A percentile compares a stretch with the other conserved stretches of the same genome.
phyloP scores from a whole-genome alignment of 2,888 invertebrate genomes.

The Troides oblongomaculatus region DNA sequence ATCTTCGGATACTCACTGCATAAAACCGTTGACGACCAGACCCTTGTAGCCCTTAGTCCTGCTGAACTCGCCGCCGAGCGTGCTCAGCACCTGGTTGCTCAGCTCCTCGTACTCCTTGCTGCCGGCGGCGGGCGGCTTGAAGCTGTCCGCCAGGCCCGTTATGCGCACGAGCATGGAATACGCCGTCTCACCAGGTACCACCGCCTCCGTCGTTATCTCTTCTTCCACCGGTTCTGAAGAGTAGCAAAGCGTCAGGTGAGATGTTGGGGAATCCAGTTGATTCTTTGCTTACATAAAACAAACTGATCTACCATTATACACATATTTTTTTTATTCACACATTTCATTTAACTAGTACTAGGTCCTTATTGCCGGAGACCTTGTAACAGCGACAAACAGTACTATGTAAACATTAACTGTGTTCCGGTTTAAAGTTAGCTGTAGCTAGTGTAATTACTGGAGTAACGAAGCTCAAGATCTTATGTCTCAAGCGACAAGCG shows the following conservation, averaged over 20 bases:
- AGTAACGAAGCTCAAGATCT: too few species aligned
- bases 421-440: too few species aligned
- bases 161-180: conserved; percentile 88
- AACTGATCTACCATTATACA: too few species aligned
- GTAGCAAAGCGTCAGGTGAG: neutral
- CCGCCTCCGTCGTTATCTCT: conserved; percentile 77
- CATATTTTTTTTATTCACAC: too few species aligned
- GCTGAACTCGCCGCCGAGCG: conserved; percentile 41
- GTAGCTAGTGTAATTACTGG: too few species aligned
- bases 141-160: conserved; percentile 88
- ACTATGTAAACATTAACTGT: too few species aligned
- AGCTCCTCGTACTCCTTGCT: conserved; percentile 86
- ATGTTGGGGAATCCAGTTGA: too few species aligned
- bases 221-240: conserved; percentile 77
- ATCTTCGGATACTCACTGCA: conserved; percentile 77
- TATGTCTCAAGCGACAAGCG: too few species aligned
- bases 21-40: conserved; percentile 84
- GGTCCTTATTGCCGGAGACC: too few species aligned
- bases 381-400: too few species aligned
- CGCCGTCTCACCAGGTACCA: conserved; percentile 82
- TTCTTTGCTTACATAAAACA: too few species aligned
- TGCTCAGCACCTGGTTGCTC: conserved; percentile 73
- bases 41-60: conserved; percentile 83
- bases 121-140: conserved; percentile 86
- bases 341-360: too few species aligned